A percentile compares a stretch with the other conserved stretches of the same genome.
Conservation (phyloP, 2,888 invertebrate species). For the Aplocera efformata region DNA sequence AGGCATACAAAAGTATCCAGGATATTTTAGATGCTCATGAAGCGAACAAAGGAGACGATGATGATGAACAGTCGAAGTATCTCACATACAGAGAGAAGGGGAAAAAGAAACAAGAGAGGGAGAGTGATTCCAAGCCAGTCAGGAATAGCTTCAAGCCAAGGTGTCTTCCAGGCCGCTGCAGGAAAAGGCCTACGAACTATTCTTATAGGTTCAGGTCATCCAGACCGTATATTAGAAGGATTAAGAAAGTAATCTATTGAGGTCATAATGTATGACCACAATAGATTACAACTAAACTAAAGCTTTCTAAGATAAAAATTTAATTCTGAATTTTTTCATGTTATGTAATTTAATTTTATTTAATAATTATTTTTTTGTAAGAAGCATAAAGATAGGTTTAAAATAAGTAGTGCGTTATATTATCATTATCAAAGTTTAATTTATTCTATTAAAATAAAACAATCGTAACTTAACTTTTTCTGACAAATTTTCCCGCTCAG, state of each 20-base stretch:
- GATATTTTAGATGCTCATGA: conserved; percentile 66
- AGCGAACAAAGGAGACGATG: conserved; percentile 45
- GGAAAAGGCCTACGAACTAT: conserved; percentile 43
- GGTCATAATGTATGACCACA: too few relatives aligned
- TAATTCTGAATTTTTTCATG: too few relatives aligned
- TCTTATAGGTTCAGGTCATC: conserved; percentile 37
- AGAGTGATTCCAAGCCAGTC: conserved; percentile 11
- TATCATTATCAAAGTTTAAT: not conserved
- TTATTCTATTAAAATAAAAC: conserved; percentile 11
- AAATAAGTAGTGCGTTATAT: too few relatives aligned
- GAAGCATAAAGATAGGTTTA: not conserved
- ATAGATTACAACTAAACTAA: too few relatives aligned
- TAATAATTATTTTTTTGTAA: conserved; percentile 10
- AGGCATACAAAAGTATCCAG: conserved; percentile 58
- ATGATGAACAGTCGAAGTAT: conserved; percentile 39
- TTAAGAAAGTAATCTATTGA: conserved; percentile 28
- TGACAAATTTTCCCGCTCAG: conserved; percentile 38
- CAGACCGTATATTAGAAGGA: conserved; percentile 55
- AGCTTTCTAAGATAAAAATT: too few relatives aligned
- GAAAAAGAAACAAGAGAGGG: conserved; percentile 33
- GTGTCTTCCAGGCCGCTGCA: conserved; percentile 52
- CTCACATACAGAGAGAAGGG: conserved; percentile 33
- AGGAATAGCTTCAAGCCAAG: conserved; percentile 36
- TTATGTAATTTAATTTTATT: not conserved
- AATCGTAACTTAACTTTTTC: conserved; percentile 33